These are phyloP conservation scores for Nasua narica DNA, from an alignment of 2,797 vertebrate species.

Conservation along the genomic window DNA sequence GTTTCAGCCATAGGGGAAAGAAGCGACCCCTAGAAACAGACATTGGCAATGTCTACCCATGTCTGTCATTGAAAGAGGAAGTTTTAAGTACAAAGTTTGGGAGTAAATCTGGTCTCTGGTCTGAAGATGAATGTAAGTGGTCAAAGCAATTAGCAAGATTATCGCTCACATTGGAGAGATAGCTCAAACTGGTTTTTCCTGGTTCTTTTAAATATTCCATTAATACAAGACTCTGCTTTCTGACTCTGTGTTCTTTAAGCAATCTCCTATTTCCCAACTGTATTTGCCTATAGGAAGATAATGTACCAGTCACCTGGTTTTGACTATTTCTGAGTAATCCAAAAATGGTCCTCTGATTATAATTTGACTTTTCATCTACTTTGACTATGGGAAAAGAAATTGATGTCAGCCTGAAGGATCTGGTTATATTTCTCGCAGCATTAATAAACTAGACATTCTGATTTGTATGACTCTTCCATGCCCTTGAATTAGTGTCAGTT, in stretches of 20 bases:
- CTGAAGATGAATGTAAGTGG: not conserved
- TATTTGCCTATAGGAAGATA: not conserved
- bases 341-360: not conserved
- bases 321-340: not conserved
- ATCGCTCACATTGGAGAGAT: not conserved
- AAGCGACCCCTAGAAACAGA: not conserved
- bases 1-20: not conserved
- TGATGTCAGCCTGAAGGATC: not conserved
- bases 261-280: not conserved
- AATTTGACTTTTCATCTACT: not conserved
- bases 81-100: not conserved
- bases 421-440: not conserved
- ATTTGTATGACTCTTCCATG: not conserved
- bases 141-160: not conserved
- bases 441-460: not conserved
- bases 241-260: not conserved
- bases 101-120: not conserved
- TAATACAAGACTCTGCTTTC: not conserved
- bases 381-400: not conserved
- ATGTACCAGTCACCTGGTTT: not conserved
- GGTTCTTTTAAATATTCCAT: not conserved
- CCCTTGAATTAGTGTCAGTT: not conserved
- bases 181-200: not conserved
- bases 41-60: not conserved
- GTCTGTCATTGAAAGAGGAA: not conserved